Base-by-base conservation (phyloP, 1,140 invertebrate genomes). In the Solen grandis region DNA sequence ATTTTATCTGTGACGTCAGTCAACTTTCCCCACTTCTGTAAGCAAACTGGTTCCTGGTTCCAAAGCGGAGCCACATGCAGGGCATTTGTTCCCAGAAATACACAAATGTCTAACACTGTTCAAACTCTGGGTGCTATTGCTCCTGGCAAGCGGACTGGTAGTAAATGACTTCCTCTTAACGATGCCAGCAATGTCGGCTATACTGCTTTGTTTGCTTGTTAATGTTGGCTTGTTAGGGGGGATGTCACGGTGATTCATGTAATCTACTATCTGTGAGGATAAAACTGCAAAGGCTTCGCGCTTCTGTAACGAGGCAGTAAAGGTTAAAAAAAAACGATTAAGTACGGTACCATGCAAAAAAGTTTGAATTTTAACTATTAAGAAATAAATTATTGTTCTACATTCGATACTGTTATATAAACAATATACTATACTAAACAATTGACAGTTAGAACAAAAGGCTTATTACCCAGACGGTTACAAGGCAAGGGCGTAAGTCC, bases 211-310 rank as follows among this genome's bases (percentile, higher is more conserved):
- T n/a, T 76, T 54, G 57, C 59, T n/a, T 74, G 46, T 22, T 14
- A 81, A 2, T 22, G 54, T 81, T 22, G 86, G 78, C 57, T 76
- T 82, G 50, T 84, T 84, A 31, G 86, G 86, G 5, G 35, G 65
- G 27, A 83, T 68, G 29, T 83, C 74, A 8, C 77, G 77, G n/a
- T 73, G 63, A 46, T 77, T 85, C 86, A 87, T 84, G 41, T 85
- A 86, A 25, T 86, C 83, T 19, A 81, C 54, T 5, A 84, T 54
- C 22, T 87, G 86, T 33, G 76, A 59, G 22, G 86, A 87, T 27
- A 87, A 41, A 19, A 82, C 65, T 0, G 85, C 85, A 59, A 87
- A 82, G 0, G 85, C 65, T n/a, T 87, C 86, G 41, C 82, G 82
- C 5, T 82, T 82, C 83, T 86, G 13, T 66, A 54, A 29, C 57